phyloP scores from a whole-genome alignment of 2,888 invertebrate species.

The Diplolepis rosae region DNA sequence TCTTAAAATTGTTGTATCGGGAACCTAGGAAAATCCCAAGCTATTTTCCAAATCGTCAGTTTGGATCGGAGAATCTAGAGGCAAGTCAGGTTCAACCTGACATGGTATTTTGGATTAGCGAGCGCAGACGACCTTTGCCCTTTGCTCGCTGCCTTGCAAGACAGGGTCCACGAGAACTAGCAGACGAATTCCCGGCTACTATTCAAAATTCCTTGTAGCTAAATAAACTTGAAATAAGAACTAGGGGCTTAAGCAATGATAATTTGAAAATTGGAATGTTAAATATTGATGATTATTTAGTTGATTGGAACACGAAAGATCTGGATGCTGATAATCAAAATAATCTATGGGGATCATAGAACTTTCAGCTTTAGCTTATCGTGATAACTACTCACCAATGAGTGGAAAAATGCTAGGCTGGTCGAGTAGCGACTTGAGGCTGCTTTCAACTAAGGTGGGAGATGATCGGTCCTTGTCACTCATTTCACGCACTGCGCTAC shows the following conservation, averaged over 20 bases:
- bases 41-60: not conserved
- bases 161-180: slow-evolving; percentile 25
- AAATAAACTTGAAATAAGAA: not conserved
- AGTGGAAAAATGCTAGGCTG: slow-evolving; percentile 78
- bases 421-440: slow-evolving; percentile 89
- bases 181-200: slow-evolving; percentile 26
- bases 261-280: not conserved
- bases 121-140: slow-evolving; percentile 23
- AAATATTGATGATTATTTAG: not conserved
- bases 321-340: not conserved
- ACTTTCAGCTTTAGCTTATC: not conserved
- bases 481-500: slow-evolving; percentile 79
- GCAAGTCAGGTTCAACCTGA: not conserved
- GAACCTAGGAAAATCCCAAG: not conserved
- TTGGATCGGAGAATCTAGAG: not conserved
- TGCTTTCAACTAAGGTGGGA: slow-evolving; percentile 91
- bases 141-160: slow-evolving; percentile 28
- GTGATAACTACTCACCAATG: slow-evolving; percentile 67
- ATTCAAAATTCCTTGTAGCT: not conserved
- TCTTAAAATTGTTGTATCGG: not conserved
- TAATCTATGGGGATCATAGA: slow-evolving; percentile 19
- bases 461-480: slow-evolving; percentile 93
- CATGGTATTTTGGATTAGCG: not conserved
- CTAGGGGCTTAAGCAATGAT: not conserved
- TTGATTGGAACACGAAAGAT: not conserved